These are phyloP conservation scores for Phrynocephalus forsythii DNA, from an alignment of 2,797 vertebrate genomes.

Conservation along the genomic window DNA sequence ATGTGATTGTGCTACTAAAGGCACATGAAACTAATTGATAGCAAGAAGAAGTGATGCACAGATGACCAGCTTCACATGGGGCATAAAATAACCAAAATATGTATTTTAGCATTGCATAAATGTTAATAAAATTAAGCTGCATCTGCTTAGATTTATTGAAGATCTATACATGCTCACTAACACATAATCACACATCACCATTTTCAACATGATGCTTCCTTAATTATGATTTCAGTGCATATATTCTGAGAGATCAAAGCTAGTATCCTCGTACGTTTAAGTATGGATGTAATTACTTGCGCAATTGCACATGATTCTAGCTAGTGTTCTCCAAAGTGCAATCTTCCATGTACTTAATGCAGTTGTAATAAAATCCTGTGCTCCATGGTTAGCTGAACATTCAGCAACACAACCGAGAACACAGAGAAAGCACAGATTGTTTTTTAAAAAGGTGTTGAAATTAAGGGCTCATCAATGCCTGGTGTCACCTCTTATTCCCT, in stretches of 20 bases:
- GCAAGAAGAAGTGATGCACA: not conserved
- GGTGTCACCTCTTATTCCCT: slow-evolving; percentile 21
- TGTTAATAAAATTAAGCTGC: not conserved
- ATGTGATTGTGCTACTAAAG: not conserved
- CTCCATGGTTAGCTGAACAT: slow-evolving; percentile 21
- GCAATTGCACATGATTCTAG: slow-evolving; percentile 44
- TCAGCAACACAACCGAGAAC: slow-evolving; percentile 27
- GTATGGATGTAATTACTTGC: slow-evolving; percentile 23
- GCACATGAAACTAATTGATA: not conserved
- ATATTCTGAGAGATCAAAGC: slow-evolving; percentile 19
- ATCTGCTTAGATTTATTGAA: not conserved
- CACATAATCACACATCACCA: not conserved
- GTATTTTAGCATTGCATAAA: not conserved
- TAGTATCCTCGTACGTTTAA: not conserved
- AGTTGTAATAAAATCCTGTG: slow-evolving; percentile 44
- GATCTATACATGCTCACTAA: not conserved
- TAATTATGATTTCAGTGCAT: slow-evolving; percentile 12
- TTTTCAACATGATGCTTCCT: not conserved
- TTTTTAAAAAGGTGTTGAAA: slow-evolving; percentile 35
- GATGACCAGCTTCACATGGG: not conserved
- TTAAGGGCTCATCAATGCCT: slow-evolving; percentile 27
- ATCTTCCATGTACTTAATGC: slow-evolving; percentile 23
- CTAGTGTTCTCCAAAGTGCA: slow-evolving; percentile 30
- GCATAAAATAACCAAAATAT: not conserved
- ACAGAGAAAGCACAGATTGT: slow-evolving; percentile 21